Evolutionary conservation across 2,888 invertebrate genomes (phyloP).

Genomic region (Phytoseiulus persimilis): DNA sequence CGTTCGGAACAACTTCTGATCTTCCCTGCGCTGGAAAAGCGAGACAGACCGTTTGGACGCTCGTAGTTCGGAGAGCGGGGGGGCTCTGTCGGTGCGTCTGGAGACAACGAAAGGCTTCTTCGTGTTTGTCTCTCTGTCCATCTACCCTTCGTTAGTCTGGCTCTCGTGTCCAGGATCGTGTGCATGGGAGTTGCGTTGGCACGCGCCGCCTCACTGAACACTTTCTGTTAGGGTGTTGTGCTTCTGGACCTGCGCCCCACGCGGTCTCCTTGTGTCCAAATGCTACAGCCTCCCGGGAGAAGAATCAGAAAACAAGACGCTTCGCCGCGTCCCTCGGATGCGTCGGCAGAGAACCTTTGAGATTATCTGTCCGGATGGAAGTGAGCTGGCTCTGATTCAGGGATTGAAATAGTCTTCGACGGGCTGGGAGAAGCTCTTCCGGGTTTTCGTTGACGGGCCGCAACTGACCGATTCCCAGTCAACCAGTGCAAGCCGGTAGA

Average conservation of each 20-base stretch:
- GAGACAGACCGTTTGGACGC: not conserved
- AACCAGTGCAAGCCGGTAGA: too few relatives aligned
- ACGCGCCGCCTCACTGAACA: not conserved
- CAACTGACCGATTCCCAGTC: too few relatives aligned
- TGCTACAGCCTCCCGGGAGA: not conserved
- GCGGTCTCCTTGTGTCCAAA: not conserved
- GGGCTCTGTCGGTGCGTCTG: not conserved
- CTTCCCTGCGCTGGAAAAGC: not conserved
- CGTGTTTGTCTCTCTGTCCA: not conserved
- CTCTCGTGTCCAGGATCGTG: not conserved
- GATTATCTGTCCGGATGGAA: too few relatives aligned
- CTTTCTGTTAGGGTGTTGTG: not conserved
- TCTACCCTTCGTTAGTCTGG: not conserved
- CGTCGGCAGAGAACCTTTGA: too few relatives aligned
- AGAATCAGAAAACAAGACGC: not conserved
- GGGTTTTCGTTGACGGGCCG: too few relatives aligned
- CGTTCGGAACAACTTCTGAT: not conserved
- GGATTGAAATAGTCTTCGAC: too few relatives aligned
- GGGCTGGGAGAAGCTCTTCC: too few relatives aligned
- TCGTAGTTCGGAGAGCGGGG: not conserved
- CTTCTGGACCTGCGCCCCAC: not conserved
- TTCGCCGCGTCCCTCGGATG: too few relatives aligned
- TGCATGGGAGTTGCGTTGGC: not conserved
- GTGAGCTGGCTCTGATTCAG: too few relatives aligned
- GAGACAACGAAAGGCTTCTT: not conserved